Evolutionary conservation across 1,140 invertebrate genomes (phyloP), one percentile per base, ranked within the genome.

Genomic region (Sminthurinus signatus): DNA sequence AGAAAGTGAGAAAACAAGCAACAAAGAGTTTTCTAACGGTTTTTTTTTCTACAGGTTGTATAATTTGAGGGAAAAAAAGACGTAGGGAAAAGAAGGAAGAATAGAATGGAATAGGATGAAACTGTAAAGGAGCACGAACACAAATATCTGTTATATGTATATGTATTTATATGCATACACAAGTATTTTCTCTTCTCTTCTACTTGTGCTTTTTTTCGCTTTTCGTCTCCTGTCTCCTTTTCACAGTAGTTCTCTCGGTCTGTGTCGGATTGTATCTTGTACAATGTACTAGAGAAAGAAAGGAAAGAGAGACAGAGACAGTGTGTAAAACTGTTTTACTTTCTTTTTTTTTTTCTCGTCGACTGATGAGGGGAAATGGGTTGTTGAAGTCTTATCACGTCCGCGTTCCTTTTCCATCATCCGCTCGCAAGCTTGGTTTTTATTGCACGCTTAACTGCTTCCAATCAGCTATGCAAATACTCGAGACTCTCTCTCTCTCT

Each of bases 401-500:
- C 67, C 63, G 51, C 62, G 48, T 59, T 69, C 56, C 63, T 59
- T 46, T 62, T 65, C 62, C 52, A 56, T 61, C 63, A 58, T 62
- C 28, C 36, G 46, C 36, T 52, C 27, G 27, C 50, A 58, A 51
- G 27, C 55, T 65, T 62, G 62, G 46, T 68, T 68, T 67, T 68
- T 68, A 68, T 68, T 68, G 66, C 61, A 71, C 60, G 65, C 69
- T 63, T 71, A 65, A 68, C 65, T 68, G 65, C 54, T 71, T 66
- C 65, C 69, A 71, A 71, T 71, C 69, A 71, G 60, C 62, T 68
- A 71, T 71, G 69, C 69, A 71, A 71, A 71, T 71, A 71, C 54
- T 46, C 48, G 28, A 52, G 21, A 8, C 50, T 52, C 25, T 28
- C 50, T 52, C n/a, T 42, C 39, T 66, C 21, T 60, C 59, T 39